Percentiles rank a stretch among this genome's conserved stretches.
Conservation (phyloP, 1,140 invertebrate species). For the Cyphomyrmex costatus region DNA sequence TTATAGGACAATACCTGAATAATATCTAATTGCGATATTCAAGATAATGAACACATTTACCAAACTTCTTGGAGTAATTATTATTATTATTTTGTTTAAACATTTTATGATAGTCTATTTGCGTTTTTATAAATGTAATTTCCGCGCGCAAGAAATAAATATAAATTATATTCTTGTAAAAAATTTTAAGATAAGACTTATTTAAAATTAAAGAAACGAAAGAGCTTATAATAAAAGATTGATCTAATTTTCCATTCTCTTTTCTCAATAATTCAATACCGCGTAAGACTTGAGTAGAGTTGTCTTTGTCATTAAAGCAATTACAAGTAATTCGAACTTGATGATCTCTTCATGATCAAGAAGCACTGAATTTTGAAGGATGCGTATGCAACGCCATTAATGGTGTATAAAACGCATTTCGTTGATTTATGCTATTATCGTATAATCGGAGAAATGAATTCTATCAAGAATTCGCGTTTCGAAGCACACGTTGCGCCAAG, state of each 20-base stretch:
- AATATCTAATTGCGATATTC: conserved; percentile 20
- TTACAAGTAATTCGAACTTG: background rate
- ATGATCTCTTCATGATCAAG: background rate
- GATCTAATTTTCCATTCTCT: background rate
- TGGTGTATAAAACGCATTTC: background rate
- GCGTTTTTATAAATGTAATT: background rate
- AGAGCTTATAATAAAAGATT: background rate
- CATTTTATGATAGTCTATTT: background rate
- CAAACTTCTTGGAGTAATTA: conserved; percentile 1
- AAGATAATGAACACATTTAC: conserved; percentile 10
- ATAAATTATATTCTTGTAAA: background rate
- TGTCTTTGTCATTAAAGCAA: background rate
- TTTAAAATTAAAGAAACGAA: background rate
- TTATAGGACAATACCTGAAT: background rate
- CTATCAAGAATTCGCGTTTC: conserved; percentile 34
- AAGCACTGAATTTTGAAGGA: background rate
- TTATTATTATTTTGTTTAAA: background rate
- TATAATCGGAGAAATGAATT: conserved; percentile 49
- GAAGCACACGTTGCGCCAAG: conserved; percentile 1
- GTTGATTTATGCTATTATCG: background rate
- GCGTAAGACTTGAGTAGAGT: background rate
- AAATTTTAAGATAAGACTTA: background rate
- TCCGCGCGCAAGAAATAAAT: background rate
- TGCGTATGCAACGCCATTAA: background rate
- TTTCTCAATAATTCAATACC: background rate